phyloP scores from a whole-genome alignment of 2,113 vertebrate genomes.

The Proterorhinus semilunaris region DNA sequence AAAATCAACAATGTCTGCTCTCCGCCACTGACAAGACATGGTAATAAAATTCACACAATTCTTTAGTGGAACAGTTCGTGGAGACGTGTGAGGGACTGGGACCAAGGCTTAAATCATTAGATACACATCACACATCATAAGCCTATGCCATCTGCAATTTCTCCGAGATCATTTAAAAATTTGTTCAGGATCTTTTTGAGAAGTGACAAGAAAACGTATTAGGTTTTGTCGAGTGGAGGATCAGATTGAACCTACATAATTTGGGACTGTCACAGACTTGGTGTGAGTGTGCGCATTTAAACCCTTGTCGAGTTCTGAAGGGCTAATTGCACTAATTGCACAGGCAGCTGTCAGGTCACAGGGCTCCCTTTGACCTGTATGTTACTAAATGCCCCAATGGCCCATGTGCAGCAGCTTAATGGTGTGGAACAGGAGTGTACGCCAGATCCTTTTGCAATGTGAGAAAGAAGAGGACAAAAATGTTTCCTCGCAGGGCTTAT shows the following conservation, averaged over 20 bases:
- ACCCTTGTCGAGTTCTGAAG: not conserved
- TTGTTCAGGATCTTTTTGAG: too few relatives aligned
- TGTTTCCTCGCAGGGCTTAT: conserved; percentile 9
- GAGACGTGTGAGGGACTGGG: too few relatives aligned
- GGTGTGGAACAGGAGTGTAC: conserved; percentile 45
- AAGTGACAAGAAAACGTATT: too few relatives aligned
- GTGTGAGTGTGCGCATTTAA: not conserved
- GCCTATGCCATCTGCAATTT: too few relatives aligned
- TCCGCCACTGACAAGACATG: not conserved
- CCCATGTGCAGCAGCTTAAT: conserved; percentile 33
- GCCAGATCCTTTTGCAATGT: conserved; percentile 16
- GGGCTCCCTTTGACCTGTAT: conserved; percentile 49
- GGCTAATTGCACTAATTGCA: conserved; percentile 23
- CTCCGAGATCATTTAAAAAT: too few relatives aligned
- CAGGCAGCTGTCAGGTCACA: conserved; percentile 59
- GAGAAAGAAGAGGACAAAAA: conserved; percentile 13
- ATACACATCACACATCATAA: too few relatives aligned
- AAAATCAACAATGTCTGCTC: too few relatives aligned
- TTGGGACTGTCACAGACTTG: not conserved
- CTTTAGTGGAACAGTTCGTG: too few relatives aligned
- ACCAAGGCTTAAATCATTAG: too few relatives aligned
- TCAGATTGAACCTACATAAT: not conserved
- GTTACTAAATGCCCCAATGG: conserved; percentile 37
- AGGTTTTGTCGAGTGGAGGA: too few relatives aligned
- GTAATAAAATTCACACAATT: not conserved